Percentiles rank a stretch among this genome's conserved stretches.
Conservation (phyloP, 2,113 vertebrate species). For the Vidua chalybeata region DNA sequence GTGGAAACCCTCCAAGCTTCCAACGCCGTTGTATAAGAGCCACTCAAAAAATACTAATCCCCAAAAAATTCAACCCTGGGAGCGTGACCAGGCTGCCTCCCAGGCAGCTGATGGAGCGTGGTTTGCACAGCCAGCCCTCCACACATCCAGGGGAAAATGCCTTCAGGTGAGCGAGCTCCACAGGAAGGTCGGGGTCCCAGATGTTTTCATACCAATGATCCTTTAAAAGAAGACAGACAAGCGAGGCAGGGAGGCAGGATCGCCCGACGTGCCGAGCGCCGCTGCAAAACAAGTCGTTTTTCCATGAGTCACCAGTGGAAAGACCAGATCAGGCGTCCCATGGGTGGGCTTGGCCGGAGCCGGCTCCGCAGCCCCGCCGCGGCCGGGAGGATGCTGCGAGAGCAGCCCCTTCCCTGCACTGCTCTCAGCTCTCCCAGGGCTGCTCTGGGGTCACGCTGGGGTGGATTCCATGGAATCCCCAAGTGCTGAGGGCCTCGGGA, state of each 20-base stretch:
- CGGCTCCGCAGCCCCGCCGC: fast-evolving
- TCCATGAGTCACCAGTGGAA: constrained; percentile 43
- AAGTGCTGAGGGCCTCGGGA: fast-evolving
- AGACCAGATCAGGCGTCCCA: neutral
- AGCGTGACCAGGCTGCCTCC: neutral
- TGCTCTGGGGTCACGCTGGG: neutral
- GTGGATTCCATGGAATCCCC: neutral
- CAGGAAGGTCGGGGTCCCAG: neutral
- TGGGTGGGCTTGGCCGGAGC: neutral
- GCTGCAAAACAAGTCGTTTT: neutral
- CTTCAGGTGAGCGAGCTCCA: neutral
- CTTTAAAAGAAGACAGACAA: neutral
- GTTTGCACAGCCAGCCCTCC: neutral
- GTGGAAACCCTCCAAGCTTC: constrained; percentile 30
- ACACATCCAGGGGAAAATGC: neutral
- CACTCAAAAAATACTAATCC: neutral
- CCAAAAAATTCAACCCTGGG: neutral
- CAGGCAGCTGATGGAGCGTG: fast-evolving
- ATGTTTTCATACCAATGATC: neutral
- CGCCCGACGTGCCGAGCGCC: neutral
- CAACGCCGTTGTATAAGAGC: neutral
- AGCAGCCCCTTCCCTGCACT: fast-evolving
- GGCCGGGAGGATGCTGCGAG: neutral
- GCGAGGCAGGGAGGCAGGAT: neutral
- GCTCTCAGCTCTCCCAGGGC: fast-evolving